These are phyloP conservation scores for Euclidia mi DNA, from an alignment of 2,888 invertebrate genomes.

Conservation along the genomic window DNA sequence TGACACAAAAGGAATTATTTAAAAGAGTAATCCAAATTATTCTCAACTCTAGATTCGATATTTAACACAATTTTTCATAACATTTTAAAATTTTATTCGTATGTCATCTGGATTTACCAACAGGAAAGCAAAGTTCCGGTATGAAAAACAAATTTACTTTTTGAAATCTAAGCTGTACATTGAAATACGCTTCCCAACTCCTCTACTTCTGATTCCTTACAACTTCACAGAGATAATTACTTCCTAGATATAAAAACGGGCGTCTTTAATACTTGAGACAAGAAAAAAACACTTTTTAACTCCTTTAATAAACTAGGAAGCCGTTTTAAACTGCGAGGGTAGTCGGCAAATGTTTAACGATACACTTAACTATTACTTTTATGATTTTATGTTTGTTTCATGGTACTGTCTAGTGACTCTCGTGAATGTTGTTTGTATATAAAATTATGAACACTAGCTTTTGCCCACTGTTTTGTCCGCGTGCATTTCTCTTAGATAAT, in stretches of 20 bases:
- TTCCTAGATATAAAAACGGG: constrained; percentile 78
- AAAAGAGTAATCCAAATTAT: too few relatives aligned
- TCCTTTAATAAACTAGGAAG: constrained; percentile 53
- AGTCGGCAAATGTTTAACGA: constrained; percentile 46
- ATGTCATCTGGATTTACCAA: too few relatives aligned
- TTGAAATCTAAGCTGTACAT: constrained; percentile 1
- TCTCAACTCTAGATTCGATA: too few relatives aligned
- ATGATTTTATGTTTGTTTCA: constrained; percentile 2
- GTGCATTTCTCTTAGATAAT: too few relatives aligned
- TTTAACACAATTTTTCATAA: too few relatives aligned
- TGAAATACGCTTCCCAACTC: constrained; percentile 58
- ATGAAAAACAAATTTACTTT: too few relatives aligned
- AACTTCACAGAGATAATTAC: constrained; percentile 79
- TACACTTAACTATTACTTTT: constrained; percentile 30
- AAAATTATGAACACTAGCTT: too few relatives aligned
- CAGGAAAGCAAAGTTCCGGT: too few relatives aligned
- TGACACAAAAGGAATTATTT: too few relatives aligned
- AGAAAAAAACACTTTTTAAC: constrained; percentile 61
- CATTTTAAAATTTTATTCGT: too few relatives aligned
- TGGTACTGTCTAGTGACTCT: neutral
- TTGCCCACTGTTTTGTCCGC: too few relatives aligned
- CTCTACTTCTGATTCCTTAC: constrained; percentile 69
- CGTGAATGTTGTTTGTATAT: too few relatives aligned
- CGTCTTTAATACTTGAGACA: constrained; percentile 64
- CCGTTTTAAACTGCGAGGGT: constrained; percentile 35